phyloP scores from a whole-genome alignment of 1,140 invertebrate genomes.

The Nasonia giraulti region DNA sequence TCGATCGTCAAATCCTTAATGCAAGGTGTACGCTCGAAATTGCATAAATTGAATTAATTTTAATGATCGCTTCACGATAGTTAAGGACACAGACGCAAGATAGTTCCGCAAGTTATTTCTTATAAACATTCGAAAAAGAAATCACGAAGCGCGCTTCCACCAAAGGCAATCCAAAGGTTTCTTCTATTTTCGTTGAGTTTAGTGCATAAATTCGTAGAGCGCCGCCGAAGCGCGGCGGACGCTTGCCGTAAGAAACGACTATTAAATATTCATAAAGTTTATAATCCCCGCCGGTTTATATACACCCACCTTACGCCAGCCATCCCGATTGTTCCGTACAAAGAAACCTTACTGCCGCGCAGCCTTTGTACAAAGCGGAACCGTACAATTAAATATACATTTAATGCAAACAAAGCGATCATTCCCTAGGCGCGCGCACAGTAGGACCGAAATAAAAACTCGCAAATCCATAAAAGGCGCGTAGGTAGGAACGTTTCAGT shows the following conservation, averaged over 20 bases:
- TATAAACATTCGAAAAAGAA: too few species aligned
- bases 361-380: not conserved
- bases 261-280: too few species aligned
- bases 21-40: not conserved
- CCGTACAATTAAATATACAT: not conserved
- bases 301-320: not conserved
- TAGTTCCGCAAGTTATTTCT: too few species aligned
- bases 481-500: not conserved
- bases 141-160: too few species aligned
- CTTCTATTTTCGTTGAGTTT: not conserved
- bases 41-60: not conserved
- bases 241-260: not conserved
- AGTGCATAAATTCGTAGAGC: not conserved
- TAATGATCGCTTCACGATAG: too few species aligned
- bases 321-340: not conserved
- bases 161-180: not conserved
- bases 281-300: too few species aligned
- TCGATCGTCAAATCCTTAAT: too few species aligned
- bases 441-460: not conserved
- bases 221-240: not conserved
- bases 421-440: not conserved
- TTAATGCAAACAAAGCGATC: not conserved
- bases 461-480: not conserved
- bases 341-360: not conserved
- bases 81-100: too few species aligned